These are phyloP conservation scores for Germaria angustata DNA, from an alignment of 2,888 invertebrate genomes.

Conservation along the genomic window DNA sequence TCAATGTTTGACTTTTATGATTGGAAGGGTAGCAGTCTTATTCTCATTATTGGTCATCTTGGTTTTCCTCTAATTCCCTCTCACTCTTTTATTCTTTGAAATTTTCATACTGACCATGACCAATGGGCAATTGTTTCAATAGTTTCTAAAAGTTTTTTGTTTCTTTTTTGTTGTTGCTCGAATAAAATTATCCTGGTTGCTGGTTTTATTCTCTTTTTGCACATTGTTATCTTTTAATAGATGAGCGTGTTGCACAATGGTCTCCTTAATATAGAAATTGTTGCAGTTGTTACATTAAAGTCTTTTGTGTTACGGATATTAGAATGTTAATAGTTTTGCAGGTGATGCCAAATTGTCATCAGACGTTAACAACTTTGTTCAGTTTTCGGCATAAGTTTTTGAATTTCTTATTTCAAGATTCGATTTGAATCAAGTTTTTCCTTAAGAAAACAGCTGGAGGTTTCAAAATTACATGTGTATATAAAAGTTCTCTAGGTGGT, in stretches of 20 bases:
- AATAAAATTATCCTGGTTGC: neutral
- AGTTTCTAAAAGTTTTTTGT: constrained; percentile 30
- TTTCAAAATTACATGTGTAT: no score
- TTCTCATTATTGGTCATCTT: constrained; percentile 63
- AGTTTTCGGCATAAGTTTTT: constrained; percentile 8
- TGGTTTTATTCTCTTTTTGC: constrained; percentile 41
- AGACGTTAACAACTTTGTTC: constrained; percentile 42
- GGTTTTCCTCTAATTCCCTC: constrained; percentile 6
- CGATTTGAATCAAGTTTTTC: neutral
- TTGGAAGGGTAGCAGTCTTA: constrained; percentile 32
- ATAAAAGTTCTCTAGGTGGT: no score
- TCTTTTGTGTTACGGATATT: constrained; percentile 12
- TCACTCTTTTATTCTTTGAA: neutral
- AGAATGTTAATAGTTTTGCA: constrained; percentile 50
- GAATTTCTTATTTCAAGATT: neutral
- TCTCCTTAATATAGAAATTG: constrained; percentile 34
- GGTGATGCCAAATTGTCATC: constrained; percentile 64
- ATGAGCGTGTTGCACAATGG: constrained; percentile 64
- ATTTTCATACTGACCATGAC: constrained; percentile 59
- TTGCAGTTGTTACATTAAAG: constrained; percentile 39
- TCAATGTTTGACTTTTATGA: neutral
- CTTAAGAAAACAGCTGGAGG: constrained; percentile 43
- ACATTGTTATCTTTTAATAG: constrained; percentile 47
- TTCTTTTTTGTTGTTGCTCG: constrained; percentile 5
- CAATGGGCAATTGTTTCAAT: constrained; percentile 50